phyloP scores from a whole-genome alignment of 1,140 invertebrate species.

The Liolophura sinensis region DNA sequence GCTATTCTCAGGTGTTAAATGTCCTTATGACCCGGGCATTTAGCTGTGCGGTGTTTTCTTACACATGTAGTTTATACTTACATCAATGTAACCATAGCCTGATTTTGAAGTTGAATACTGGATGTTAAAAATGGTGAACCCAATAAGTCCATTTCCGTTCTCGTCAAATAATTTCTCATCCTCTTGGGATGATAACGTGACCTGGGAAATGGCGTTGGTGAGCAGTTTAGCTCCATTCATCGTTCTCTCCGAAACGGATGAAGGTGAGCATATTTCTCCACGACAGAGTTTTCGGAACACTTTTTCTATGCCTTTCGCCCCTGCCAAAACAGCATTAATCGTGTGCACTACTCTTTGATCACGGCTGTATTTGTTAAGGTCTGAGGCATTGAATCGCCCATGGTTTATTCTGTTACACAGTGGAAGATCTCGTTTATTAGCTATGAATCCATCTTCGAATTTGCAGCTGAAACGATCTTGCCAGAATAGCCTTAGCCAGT shows the following conservation, averaged over 20 bases:
- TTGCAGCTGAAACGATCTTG: slow-evolving; percentile 40
- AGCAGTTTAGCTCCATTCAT: slow-evolving; percentile 14
- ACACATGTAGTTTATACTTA: too few species aligned
- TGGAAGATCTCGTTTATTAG: slow-evolving; percentile 17
- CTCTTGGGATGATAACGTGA: neutral
- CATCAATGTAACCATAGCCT: too few species aligned
- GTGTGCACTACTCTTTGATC: slow-evolving; percentile 41
- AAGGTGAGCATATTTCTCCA: neutral
- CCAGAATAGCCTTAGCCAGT: slow-evolving; percentile 45
- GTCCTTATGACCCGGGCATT: too few species aligned
- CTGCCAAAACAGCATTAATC: slow-evolving; percentile 36
- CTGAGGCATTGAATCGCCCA: slow-evolving; percentile 16
- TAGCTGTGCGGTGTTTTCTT: too few species aligned
- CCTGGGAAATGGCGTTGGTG: slow-evolving; percentile 6
- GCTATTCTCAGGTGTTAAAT: too few species aligned
- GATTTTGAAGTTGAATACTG: slow-evolving; percentile 10
- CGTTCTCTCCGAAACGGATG: slow-evolving; percentile 9
- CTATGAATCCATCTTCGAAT: slow-evolving; percentile 32
- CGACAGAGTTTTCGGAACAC: slow-evolving; percentile 21
- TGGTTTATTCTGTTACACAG: neutral
- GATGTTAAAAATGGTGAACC: slow-evolving; percentile 41
- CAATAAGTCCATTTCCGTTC: slow-evolving; percentile 42
- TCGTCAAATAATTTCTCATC: slow-evolving; percentile 33
- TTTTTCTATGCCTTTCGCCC: slow-evolving; percentile 24
- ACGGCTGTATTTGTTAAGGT: slow-evolving; percentile 16